phyloP scores from a whole-genome alignment of 2,113 vertebrate species.

The Hippocampus barbouri region DNA sequence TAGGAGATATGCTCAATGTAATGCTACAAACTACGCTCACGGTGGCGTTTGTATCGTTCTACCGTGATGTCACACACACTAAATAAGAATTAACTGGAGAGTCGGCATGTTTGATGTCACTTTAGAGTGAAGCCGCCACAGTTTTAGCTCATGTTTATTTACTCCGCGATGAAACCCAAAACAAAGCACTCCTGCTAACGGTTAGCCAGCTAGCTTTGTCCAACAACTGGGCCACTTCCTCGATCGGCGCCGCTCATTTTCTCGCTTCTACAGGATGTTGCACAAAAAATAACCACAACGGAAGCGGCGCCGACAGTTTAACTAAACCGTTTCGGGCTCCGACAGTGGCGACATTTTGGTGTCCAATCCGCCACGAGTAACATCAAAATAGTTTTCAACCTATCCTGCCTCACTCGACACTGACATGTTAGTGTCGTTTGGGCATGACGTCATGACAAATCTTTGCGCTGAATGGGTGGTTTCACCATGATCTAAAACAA shows the following conservation, averaged over 20 bases:
- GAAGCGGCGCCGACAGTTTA: neutral
- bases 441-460: conserved; percentile 49
- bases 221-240: conserved; percentile 50
- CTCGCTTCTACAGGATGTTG: conserved; percentile 9
- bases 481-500: neutral
- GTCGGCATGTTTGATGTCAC: conserved; percentile 13
- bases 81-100: conserved; percentile 6
- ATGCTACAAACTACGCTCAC: conserved; percentile 39
- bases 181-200: conserved; percentile 60
- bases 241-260: conserved; percentile 39
- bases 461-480: conserved; percentile 33
- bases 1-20: neutral
- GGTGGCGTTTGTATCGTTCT: conserved; percentile 21
- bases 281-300: conserved; percentile 10
- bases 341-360: conserved; percentile 19
- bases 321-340: neutral
- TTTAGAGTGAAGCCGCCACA: neutral
- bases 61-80: conserved; percentile 1
- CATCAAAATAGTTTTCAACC: conserved; percentile 29
- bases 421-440: conserved; percentile 52
- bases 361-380: conserved; percentile 39
- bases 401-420: conserved; percentile 38
- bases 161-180: conserved; percentile 40
- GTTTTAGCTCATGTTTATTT: conserved; percentile 34
- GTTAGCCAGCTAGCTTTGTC: conserved; percentile 52